phyloP scores from a whole-genome alignment of 2,888 invertebrate genomes.

The Patella depressa region DNA sequence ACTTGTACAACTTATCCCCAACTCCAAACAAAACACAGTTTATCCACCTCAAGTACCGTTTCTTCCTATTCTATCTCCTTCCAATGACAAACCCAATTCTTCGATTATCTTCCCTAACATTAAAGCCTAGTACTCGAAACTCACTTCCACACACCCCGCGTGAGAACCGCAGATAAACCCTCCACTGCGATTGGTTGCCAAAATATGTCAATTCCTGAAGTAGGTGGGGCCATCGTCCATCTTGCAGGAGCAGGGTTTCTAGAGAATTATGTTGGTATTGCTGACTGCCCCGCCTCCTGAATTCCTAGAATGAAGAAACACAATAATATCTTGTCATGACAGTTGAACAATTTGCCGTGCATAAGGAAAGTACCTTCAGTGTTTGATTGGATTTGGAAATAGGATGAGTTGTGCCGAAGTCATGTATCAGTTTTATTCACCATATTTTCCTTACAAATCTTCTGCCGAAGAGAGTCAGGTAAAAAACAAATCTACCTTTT shows the following conservation, averaged over 20 bases:
- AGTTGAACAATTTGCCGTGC: conserved; percentile 19
- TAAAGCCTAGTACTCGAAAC: too few relatives aligned
- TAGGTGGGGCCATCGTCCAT: conserved; percentile 13
- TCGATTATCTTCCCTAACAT: too few relatives aligned
- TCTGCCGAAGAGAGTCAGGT: conserved; percentile 42
- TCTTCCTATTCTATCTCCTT: too few relatives aligned
- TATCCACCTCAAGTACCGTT: conserved; percentile 7
- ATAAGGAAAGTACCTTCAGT: conserved; percentile 15
- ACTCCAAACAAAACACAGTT: background rate
- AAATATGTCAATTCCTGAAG: conserved; percentile 16
- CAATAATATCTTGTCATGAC: conserved; percentile 22
- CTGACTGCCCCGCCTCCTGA: conserved; percentile 16
- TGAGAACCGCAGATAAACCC: background rate
- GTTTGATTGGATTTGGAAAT: conserved; percentile 15
- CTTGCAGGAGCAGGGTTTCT: conserved; percentile 12
- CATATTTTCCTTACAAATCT: conserved; percentile 45
- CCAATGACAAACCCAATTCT: too few relatives aligned
- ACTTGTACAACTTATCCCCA: conserved; percentile 1
- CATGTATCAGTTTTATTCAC: conserved; percentile 49
- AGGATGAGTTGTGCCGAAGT: conserved; percentile 45
- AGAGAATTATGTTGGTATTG: conserved; percentile 15
- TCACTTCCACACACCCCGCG: background rate
- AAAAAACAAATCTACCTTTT: conserved; percentile 10
- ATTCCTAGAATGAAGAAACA: conserved; percentile 27
- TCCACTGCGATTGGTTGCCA: conserved; percentile 13